Base-by-base conservation (phyloP, 2,888 invertebrate species). In the Catocala nupta region DNA sequence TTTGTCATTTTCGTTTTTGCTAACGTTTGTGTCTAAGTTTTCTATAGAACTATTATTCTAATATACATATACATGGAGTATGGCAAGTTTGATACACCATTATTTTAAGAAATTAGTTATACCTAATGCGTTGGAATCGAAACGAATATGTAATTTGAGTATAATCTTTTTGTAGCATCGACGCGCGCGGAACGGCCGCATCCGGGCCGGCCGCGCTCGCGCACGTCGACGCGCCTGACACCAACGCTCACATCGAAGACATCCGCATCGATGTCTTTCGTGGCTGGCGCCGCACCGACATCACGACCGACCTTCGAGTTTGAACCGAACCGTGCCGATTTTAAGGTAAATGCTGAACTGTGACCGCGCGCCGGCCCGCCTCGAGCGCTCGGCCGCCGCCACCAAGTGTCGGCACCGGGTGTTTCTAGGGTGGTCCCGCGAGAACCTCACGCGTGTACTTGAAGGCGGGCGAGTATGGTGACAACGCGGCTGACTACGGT, bases 391-490 rank as follows among this genome's bases (percentile, higher is more conserved):
- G 66, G 68, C 59, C 69, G 70, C 56, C 68, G 59, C 59, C 56
- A 47, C 62, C 63, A 39, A 39, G 36, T 39, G 36, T 39, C 70
- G 71, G 52, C 73, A 67, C 62, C 65, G 64, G 70, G 73, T 75
- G 76, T 75, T 79, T 79, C 69, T 70, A 77, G 72, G 66, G 70
- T 60, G 74, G 56, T 43, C 66, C 58, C 63, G 73, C 74, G 78
- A 75, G 71, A 78, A 63, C 77, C 70, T 65, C 80, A 70, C 76
- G 80, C 76, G 75, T 81, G 73, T 80, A 75, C 78, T 82, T 80
- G 80, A 82, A 91, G 91, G 87, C 87, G 79, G 91, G 91, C 73
- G 91, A 91, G 83, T 91, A 91, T 84, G 91, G 90, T 48, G 91
- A 90, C 84, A 87, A 88, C 82, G 90, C 80, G 70, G 87, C 85